These are phyloP conservation scores for Himalopsyche kuldschensis DNA, from an alignment of 2,888 invertebrate genomes.

Conservation along the genomic window DNA sequence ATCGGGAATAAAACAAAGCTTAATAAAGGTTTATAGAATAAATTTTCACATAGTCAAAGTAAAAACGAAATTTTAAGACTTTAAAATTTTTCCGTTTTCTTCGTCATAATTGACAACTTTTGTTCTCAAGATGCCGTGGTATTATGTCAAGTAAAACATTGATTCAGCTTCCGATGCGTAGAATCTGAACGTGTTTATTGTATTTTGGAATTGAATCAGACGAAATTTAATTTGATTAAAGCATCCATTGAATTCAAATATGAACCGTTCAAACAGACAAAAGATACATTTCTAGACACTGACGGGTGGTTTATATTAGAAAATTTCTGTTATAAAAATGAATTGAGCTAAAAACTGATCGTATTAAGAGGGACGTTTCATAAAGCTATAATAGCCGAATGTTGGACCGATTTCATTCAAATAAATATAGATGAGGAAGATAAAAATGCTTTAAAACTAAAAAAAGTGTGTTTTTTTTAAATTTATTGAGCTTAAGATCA, in stretches of 20 bases:
- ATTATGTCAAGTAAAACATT: neutral
- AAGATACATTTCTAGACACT: neutral
- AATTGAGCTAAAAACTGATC: neutral
- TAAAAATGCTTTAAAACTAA: no score
- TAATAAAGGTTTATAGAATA: neutral
- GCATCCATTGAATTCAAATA: neutral
- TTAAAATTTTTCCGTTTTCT: neutral
- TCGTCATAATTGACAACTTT: neutral
- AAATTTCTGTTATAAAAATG: neutral
- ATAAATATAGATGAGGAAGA: no score
- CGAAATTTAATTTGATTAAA: neutral
- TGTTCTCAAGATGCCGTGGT: neutral
- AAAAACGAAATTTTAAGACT: neutral
- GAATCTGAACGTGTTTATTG: neutral
- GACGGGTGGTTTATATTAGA: neutral
- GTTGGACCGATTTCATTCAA: no score
- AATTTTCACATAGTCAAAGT: neutral
- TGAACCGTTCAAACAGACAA: neutral
- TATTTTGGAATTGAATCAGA: neutral
- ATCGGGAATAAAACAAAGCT: neutral
- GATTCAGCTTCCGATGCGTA: neutral
- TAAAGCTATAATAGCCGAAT: neutral
- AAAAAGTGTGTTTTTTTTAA: no score
- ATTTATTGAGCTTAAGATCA: no score
- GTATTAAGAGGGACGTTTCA: neutral